Conservation (phyloP, 2,888 invertebrate genomes). For the Neoitamus cyanurus region DNA sequence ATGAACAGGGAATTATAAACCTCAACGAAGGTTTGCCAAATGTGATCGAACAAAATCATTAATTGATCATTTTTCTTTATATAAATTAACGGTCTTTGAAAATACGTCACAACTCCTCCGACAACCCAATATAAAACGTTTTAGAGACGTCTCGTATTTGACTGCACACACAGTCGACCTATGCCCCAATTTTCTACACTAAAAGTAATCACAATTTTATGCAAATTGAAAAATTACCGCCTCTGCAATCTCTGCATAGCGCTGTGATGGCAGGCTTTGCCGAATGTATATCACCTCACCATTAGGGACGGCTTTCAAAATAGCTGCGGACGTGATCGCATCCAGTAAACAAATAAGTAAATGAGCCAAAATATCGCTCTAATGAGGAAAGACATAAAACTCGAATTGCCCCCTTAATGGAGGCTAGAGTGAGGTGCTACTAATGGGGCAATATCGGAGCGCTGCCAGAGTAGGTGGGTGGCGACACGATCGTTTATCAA, state of each 20-base stretch:
- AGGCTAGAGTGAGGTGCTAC: not conserved
- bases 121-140: too few relatives aligned
- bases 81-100: too few relatives aligned
- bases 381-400: slow-evolving; percentile 1
- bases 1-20: too few relatives aligned
- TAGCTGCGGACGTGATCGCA: not conserved
- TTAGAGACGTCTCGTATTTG: too few relatives aligned
- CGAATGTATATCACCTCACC: not conserved
- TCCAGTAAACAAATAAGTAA: not conserved
- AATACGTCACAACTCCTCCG: too few relatives aligned
- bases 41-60: too few relatives aligned
- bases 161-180: too few relatives aligned
- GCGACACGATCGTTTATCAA: not conserved
- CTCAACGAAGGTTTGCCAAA: too few relatives aligned
- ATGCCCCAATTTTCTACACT: not conserved
- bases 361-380: not conserved
- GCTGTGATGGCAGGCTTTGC: not conserved
- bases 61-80: too few relatives aligned
- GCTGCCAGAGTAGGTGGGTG: not conserved
- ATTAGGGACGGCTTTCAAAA: not conserved
- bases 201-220: not conserved
- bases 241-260: not conserved
- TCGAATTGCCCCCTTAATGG: not conserved
- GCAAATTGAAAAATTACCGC: not conserved
- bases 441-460: not conserved